phyloP scores from a whole-genome alignment of 1,140 invertebrate genomes.

The Choristoneura fumiferana region DNA sequence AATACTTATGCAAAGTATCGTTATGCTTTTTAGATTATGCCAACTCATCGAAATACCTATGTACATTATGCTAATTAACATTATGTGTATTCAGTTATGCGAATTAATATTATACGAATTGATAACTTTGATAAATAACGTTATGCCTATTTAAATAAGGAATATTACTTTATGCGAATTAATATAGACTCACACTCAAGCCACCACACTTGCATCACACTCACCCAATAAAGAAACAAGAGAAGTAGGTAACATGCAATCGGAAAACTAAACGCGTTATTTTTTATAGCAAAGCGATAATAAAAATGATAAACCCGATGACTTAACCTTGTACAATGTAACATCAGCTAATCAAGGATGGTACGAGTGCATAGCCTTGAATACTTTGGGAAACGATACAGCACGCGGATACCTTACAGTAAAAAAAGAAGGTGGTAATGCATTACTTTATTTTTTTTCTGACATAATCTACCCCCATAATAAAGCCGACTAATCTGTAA shows the following conservation, averaged over 20 bases:
- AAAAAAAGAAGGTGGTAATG: too few species aligned
- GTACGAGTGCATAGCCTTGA: conserved; percentile 95
- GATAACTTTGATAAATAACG: background rate
- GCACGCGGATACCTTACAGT: conserved; percentile 92
- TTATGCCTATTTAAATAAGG: conserved; percentile 8
- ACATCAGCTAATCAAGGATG: conserved; percentile 93
- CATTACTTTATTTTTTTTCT: too few species aligned
- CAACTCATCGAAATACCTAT: too few species aligned
- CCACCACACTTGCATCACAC: background rate
- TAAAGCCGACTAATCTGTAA: too few species aligned
- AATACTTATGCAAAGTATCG: too few species aligned
- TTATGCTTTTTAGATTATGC: too few species aligned
- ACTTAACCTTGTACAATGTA: conserved; percentile 89
- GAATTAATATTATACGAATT: background rate
- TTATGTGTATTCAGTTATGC: too few species aligned
- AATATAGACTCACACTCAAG: conserved; percentile 15
- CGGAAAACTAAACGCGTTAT: too few species aligned
- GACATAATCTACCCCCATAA: too few species aligned
- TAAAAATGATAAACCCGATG: conserved; percentile 80
- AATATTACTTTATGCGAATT: conserved; percentile 24
- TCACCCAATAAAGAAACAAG: too few species aligned
- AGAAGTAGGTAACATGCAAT: too few species aligned
- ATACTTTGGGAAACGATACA: conserved; percentile 87
- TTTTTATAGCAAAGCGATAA: conserved; percentile 55
- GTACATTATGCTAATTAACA: too few species aligned